Base-by-base conservation (phyloP, 2,113 vertebrate species). In the Oryzias javanicus region DNA sequence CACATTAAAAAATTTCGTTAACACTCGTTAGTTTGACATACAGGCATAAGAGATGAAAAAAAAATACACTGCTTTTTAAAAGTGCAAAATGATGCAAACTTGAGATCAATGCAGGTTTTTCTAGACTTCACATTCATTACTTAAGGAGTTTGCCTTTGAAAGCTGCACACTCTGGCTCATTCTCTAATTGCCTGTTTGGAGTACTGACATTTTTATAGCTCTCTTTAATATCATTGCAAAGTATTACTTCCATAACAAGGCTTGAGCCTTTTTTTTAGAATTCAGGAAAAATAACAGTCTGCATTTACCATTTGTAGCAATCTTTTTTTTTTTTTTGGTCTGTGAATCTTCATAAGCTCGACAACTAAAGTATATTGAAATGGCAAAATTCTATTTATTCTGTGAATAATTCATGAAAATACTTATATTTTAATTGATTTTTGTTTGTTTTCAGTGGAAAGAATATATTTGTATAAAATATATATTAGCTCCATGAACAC, bases 151-250 rank as follows among this genome's bases (percentile, higher is more conserved):
- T 85, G 74, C 48, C 70, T 62, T 45, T 64, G 53, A 69, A 72
- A 73, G 70, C 69, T 67, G 61, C 81, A 62, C 64, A 72, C 64
- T 64, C 57, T 72, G 76, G 78, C 82, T 88, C 69, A 81, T 74
- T 86, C 64, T 78, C 76, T 70, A 60, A 81, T 85, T 79, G 80
- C 74, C 80, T 75, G 80, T 81, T 81, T 84, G 81, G 76, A 81
- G 60, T 65, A 60, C 52, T 84, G 83, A 84, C 83, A 84, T 64
- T 80, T 88, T 86, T 85, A 88, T 76, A 55, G 84, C 68, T 60
- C 74, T 70, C 76, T 35, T 76, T 77, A 81, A 85, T 79, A 83
- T 80, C 78, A 83, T 86, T 85, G 78, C 78, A 78, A 80, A 85
- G 78, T 83, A 83, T 88, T 76, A 73, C 81, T 81, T 77, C 73